Evolutionary conservation across 2,113 vertebrate genomes (phyloP), one percentile per base, ranked within the genome.

Genomic region (Pleuronectes platessa): DNA sequence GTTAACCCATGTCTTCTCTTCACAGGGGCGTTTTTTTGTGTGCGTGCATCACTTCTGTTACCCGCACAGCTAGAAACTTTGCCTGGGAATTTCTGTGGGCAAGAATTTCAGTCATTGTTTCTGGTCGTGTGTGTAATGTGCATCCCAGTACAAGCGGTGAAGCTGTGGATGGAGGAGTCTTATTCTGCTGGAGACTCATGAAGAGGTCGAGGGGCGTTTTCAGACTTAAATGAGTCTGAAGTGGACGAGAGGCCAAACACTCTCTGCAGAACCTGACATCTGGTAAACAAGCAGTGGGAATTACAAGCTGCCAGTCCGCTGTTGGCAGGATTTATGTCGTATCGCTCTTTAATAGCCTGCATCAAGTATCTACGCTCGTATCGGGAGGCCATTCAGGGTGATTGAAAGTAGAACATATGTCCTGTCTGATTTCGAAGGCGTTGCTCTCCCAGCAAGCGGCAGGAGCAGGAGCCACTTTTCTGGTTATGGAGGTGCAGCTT

Each of bases 91-190:
- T 91, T 89, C 31, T 91, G n/a, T 60, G 51, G 42, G 67, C 2
- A 49, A 70, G 76, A 87, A 90, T 94, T 95, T 95, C 94, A 95
- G 94, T 95, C 94, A 95, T 94, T 93, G 94, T 95, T 95, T 95
- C 94, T 95, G 93, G 94, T 95, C 91, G 92, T 93, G 92, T 88
- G 93, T 89, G 93, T 90, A 88, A 93, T 73, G 71, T 86, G 60
- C 31, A 83, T 76, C 78, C 74, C 37, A 27, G 54, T 11, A 3
- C 9, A 12, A 58, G n/a, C 56, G 11, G 2, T 17, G 61, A 53
- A 37, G 58, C 2, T 42, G 10, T 55, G 54, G 58, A 24, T 35
- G 63, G 61, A 26, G 17, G 21, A 27, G 3, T 66, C 12, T 27
- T 26, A 12, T 3, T 5, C 17, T 7, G 4, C 47, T 51, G 47